Conservation (phyloP, 2,113 vertebrate species). For the Campylorhamphus procurvoides region DNA sequence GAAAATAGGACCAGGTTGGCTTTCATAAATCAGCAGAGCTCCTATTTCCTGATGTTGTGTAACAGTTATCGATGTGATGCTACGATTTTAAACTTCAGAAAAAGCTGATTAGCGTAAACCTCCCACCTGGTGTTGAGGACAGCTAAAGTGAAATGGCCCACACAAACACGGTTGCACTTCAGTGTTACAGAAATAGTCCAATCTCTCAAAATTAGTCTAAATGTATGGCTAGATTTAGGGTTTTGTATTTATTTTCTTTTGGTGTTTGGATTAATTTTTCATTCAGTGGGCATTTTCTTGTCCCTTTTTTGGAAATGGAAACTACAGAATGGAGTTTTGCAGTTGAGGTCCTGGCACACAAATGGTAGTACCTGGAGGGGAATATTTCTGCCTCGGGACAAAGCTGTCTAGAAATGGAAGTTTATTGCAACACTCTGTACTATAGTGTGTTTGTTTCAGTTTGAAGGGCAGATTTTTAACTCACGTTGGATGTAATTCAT, state of each 20-base stretch:
- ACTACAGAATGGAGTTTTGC: not conserved
- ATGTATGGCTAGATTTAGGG: not conserved
- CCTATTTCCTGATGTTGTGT: not conserved
- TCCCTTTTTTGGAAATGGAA: not conserved
- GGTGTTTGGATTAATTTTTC: not conserved
- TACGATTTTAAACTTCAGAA: slow-evolving; percentile 45
- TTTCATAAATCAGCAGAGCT: not conserved
- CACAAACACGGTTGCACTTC: not conserved
- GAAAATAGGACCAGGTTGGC: not conserved
- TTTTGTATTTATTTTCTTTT: not conserved
- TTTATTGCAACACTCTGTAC: not conserved
- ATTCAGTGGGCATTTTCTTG: not conserved
- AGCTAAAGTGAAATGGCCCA: not conserved
- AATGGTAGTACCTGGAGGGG: not conserved
- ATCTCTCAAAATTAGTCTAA: not conserved
- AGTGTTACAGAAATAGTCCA: not conserved
- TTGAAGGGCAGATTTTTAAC: not conserved
- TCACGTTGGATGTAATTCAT: not conserved
- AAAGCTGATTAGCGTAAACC: slow-evolving; percentile 62
- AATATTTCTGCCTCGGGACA: not conserved
- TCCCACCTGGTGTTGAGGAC: not conserved
- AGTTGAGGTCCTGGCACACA: not conserved
- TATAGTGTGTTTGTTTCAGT: not conserved
- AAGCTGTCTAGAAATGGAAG: not conserved
- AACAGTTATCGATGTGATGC: slow-evolving; percentile 37